Conservation (phyloP, 2,888 invertebrate species). For the Clunio marinus region DNA sequence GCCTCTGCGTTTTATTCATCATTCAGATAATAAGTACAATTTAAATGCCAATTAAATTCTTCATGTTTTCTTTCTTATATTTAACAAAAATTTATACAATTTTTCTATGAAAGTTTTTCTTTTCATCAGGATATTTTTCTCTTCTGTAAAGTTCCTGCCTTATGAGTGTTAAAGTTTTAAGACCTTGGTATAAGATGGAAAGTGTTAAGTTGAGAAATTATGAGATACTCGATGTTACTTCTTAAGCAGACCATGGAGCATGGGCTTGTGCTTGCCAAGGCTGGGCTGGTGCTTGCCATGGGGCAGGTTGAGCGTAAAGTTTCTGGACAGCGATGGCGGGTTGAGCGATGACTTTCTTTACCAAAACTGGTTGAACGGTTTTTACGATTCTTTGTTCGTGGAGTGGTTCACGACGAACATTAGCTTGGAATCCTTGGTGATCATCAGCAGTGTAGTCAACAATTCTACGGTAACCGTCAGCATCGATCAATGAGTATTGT, state of each 20-base stretch:
- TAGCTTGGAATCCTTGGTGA: slow-evolving; percentile 30
- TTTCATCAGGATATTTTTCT: not conserved
- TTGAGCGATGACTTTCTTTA: slow-evolving; percentile 33
- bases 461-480: slow-evolving; percentile 35
- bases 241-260: not conserved
- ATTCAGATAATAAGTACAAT: too few species aligned
- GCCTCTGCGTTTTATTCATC: too few species aligned
- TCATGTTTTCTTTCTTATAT: too few species aligned
- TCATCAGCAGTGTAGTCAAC: slow-evolving; percentile 38
- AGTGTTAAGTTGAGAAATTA: not conserved
- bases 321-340: not conserved
- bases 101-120: too few species aligned
- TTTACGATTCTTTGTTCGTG: not conserved
- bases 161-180: not conserved
- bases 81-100: too few species aligned
- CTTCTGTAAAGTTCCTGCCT: not conserved
- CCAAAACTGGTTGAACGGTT: not conserved
- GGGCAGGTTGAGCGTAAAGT: not conserved
- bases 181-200: not conserved
- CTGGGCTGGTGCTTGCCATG: not conserved
- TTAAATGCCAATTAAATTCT: too few species aligned
- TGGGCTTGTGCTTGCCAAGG: not conserved
- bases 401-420: slow-evolving; percentile 38
- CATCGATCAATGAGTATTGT: slow-evolving; percentile 35
- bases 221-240: too few species aligned